Base-by-base conservation (phyloP, 1,140 invertebrate species). In the Lepidurus apus region DNA sequence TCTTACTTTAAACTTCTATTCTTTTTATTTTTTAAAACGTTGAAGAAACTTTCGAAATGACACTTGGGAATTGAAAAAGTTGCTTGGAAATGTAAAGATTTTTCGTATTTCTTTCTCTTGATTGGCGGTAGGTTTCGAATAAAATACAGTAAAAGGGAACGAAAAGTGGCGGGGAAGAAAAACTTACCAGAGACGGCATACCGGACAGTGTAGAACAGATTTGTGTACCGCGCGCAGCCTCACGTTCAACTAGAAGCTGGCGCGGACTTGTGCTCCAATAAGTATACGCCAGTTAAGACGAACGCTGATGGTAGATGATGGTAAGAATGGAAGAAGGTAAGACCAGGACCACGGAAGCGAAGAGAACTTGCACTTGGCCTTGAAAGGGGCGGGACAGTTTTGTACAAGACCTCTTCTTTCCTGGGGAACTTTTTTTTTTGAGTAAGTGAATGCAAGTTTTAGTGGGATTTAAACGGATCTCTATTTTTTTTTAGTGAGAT, bases 291-390 rank as follows among this genome's bases (percentile, higher is more conserved):
- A 34, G 34, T 34, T 34, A 3, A 4, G 34, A 34, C 34, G 34
- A 34, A 34, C 34, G 34, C 34, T 0, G 34, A 34, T 34, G 34
- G 34, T 34, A 34, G 3, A 34, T 34, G 34, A 34, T 34, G 34
- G 34, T 4, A 34, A 34, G 34, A 34, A 34, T 34, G 34, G 34
- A 21, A 65, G 53, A 21, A 65, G 53, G 17, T 65, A 47, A 21
- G 53, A 65, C 17, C 53, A 34, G 53, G 17, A 65, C 53, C 53
- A n/a, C 53, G 53, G 53, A 65, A 65, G 53, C 53, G 53, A 65
- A 7, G 34, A 34, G 53, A 17, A 65, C 53, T 65, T 21, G n/a
- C 17, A 65, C 53, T 7, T 65, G 53, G 53, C 53, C 53, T 65
- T 65, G 53, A 65, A 21, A 65, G 53, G 53, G 53, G 53, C 53